phyloP scores from a whole-genome alignment of 2,113 vertebrate genomes.

The Callopanchax toddi region DNA sequence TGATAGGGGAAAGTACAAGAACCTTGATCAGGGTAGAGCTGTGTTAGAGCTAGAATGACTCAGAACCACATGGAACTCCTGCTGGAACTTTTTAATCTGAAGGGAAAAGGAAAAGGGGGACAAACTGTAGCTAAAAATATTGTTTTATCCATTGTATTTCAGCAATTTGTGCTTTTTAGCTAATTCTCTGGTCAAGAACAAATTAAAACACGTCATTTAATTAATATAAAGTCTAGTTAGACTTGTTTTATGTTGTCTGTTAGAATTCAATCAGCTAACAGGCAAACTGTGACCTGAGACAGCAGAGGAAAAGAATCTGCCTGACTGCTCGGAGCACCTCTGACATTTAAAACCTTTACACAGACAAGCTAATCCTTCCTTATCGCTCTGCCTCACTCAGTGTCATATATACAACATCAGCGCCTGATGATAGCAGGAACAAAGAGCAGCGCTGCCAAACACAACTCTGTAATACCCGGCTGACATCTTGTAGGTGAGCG shows the following conservation, averaged over 20 bases:
- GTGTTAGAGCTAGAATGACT: slow-evolving; percentile 35
- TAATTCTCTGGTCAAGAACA: too few relatives aligned
- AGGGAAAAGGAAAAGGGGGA: neutral
- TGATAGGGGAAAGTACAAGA: slow-evolving; percentile 60
- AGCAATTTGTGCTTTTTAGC: too few relatives aligned
- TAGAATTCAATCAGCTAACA: slow-evolving; percentile 25
- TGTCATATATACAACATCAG: slow-evolving; percentile 37
- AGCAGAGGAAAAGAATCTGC: slow-evolving; percentile 39
- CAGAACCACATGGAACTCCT: slow-evolving; percentile 23
- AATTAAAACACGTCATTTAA: too few relatives aligned
- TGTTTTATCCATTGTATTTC: too few relatives aligned
- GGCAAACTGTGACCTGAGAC: slow-evolving; percentile 43
- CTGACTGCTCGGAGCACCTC: slow-evolving; percentile 41
- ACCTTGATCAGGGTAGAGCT: slow-evolving; percentile 51
- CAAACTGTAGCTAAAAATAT: too few relatives aligned
- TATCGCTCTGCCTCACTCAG: slow-evolving; percentile 33
- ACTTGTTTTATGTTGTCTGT: neutral
- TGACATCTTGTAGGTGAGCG: slow-evolving; percentile 19
- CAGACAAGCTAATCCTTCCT: slow-evolving; percentile 31
- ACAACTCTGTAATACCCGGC: slow-evolving; percentile 6
- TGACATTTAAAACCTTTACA: slow-evolving; percentile 56
- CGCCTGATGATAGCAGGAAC: slow-evolving; percentile 37
- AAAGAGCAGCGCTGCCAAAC: slow-evolving; percentile 24
- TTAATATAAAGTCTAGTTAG: neutral
- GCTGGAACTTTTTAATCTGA: slow-evolving; percentile 8